phyloP scores from a whole-genome alignment of 2,113 vertebrate species.

The Psephotus haematonotus region DNA sequence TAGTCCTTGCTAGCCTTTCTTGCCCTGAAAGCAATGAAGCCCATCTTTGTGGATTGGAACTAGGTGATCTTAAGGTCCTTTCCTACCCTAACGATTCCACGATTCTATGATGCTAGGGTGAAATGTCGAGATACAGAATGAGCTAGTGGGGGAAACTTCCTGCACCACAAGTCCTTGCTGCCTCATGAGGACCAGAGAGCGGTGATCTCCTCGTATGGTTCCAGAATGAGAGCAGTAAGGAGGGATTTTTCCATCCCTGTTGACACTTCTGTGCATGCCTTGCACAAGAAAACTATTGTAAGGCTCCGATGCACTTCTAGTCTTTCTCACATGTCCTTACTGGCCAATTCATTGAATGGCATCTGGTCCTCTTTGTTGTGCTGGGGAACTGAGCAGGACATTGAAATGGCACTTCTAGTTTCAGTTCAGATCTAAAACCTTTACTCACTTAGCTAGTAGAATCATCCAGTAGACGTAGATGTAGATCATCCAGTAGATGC shows the following conservation, averaged over 20 bases:
- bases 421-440: background rate
- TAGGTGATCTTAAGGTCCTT: background rate
- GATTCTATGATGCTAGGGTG: background rate
- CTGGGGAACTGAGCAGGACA: background rate
- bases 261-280: background rate
- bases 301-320: background rate
- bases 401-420: background rate
- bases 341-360: background rate
- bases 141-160: background rate
- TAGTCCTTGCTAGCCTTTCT: background rate
- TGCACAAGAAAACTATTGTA: background rate
- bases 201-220: fast-evolving
- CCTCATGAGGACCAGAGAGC: background rate
- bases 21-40: background rate
- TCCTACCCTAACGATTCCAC: background rate
- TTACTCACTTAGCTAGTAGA: background rate
- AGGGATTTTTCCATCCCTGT: background rate
- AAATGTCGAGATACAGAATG: background rate
- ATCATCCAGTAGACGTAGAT: too few species aligned
- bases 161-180: background rate
- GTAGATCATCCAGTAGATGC: too few species aligned
- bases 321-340: background rate
- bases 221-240: background rate
- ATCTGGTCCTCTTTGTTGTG: background rate
- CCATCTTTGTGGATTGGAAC: background rate